Percentiles rank a stretch among this genome's conserved stretches.
These are phyloP conservation scores for Parnassius glacialis DNA, from an alignment of 2,888 invertebrate species.

Conservation along the genomic window DNA sequence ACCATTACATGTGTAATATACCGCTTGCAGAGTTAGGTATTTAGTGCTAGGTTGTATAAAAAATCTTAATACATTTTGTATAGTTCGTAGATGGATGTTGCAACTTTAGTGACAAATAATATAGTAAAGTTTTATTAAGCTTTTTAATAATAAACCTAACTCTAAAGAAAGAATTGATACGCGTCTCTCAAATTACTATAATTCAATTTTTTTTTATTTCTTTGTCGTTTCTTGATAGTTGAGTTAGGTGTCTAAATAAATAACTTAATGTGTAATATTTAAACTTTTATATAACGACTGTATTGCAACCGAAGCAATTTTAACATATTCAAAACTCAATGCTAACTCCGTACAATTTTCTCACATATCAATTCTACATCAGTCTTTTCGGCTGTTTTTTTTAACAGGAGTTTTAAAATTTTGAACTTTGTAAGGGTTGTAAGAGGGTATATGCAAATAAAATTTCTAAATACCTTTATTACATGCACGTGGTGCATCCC, in stretches of 20 bases:
- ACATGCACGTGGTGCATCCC: too few species aligned
- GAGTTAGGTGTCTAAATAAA: conserved; percentile 7
- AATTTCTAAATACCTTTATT: too few species aligned
- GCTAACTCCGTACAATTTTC: conserved; percentile 48
- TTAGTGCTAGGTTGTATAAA: conserved; percentile 48
- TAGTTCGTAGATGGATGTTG: conserved; percentile 49
- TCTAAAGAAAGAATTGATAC: conserved; percentile 28
- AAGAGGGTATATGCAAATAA: too few species aligned
- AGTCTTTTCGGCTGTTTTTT: conserved; percentile 38
- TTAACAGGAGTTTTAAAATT: conserved; percentile 28
- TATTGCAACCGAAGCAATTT: conserved; percentile 49
- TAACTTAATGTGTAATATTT: conserved; percentile 34
- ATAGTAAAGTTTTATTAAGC: conserved; percentile 43
- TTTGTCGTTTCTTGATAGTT: conserved; percentile 4
- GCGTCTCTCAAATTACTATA: neutral
- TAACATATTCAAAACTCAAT: conserved; percentile 43
- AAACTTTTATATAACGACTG: conserved; percentile 33
- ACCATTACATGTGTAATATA: conserved; percentile 6
- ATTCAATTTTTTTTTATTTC: neutral
- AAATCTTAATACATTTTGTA: conserved; percentile 38
- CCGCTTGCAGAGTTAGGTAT: conserved; percentile 30
- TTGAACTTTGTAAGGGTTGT: too few species aligned
- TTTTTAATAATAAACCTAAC: conserved; percentile 45
- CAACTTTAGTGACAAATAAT: conserved; percentile 53
- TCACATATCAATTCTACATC: conserved; percentile 59